These are phyloP conservation scores for Philonicus albiceps DNA, from an alignment of 2,888 invertebrate genomes.

Conservation along the genomic window DNA sequence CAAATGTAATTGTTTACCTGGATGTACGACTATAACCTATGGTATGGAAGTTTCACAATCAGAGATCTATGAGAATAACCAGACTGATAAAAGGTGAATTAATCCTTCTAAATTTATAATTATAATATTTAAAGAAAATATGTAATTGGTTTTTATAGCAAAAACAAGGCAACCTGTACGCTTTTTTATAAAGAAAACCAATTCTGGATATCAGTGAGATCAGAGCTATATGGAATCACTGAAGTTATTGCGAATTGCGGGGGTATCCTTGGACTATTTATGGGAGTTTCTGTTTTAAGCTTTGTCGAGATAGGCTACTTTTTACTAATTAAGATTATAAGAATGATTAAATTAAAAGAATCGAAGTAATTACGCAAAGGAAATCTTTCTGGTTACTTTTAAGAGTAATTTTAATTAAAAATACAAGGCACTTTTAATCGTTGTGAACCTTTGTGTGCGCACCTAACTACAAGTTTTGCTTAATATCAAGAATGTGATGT, in stretches of 20 bases:
- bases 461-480: no score
- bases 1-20: neutral
- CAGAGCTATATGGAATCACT: constrained; percentile 64
- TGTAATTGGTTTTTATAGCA: neutral
- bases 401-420: neutral
- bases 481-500: no score
- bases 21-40: neutral
- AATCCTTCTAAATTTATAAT: neutral
- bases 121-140: neutral
- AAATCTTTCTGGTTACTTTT: neutral
- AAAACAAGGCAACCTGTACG: neutral
- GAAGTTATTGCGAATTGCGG: constrained; percentile 66
- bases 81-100: neutral
- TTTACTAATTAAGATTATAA: neutral
- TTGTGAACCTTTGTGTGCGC: no score
- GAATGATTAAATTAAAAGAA: neutral
- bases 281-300: constrained; percentile 64
- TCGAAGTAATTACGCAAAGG: neutral
- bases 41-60: neutral
- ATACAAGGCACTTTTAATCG: neutral
- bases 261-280: constrained; percentile 64
- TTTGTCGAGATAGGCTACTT: neutral
- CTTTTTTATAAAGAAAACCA: neutral
- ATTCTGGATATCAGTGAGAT: neutral
- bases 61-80: neutral